Evolutionary conservation across 2,888 invertebrate genomes (phyloP), one percentile per base, ranked within the genome.

Genomic region (Synanthedon myopaeformis): DNA sequence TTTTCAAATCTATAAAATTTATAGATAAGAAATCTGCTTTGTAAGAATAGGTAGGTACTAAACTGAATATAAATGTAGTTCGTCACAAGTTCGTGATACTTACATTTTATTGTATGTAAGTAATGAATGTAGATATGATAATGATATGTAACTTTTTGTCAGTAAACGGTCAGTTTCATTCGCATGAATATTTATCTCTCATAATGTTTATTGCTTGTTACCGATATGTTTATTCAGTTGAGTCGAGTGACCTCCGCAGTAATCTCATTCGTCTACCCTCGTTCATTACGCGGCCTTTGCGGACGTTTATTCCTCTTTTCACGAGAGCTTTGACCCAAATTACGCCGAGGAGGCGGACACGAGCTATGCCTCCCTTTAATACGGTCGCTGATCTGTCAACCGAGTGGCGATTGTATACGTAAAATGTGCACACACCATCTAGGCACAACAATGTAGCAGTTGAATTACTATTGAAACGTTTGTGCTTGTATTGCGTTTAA

Each of bases 291-390:
- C 52, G 59, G 54, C 56, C 59, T 65, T 54, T 64, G 60, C 61
- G 58, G 58, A 62, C 64, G 62, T 66, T 45, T 66, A 61, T 64
- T 58, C 59, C 57, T 60, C 61, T 62, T 58, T 60, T 60, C 59
- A 59, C 61, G 14, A 59, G 61, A 63, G 67, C 66, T 69, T 35
- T 72, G 75, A 73, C 77, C 76, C 63, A 71, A 70, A 72, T 72
- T 67, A 63, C 61, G 60, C 64, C 63, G 5, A 45, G 13, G 45
- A 45, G 45, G 45, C 13, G 45, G 14, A 41, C 14, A 11, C 42
- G 49, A 52, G 50, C n/a, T 45, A 35, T 35, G 10, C 35, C 6
- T 35, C 35, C 45, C 45, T 8, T 45, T 45, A n/a, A 45, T 45
- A 45, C 45, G 45, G 3, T 14, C 14, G 14, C 45, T n/a, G 45